Conservation (phyloP, 2,888 invertebrate species). For the Rotaria magnacalcarata region DNA sequence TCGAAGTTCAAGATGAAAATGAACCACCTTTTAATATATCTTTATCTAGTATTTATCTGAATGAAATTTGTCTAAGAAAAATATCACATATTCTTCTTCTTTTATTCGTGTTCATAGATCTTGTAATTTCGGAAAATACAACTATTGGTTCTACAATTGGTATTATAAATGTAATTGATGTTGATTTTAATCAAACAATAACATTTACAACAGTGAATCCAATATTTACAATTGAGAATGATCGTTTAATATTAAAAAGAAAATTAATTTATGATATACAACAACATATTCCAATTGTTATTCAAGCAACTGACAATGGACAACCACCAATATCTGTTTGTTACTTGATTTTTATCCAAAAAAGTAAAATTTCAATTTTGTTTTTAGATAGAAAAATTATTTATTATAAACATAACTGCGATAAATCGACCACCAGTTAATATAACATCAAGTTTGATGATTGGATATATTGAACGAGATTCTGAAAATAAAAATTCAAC, state of each 20-base stretch:
- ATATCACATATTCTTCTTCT: too few species aligned
- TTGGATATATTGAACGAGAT: background rate
- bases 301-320: slow-evolving; percentile 14
- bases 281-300: background rate
- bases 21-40: slow-evolving; percentile 4
- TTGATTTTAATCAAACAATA: slow-evolving; percentile 18
- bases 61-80: too few species aligned
- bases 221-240: background rate
- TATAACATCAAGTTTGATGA: background rate
- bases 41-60: background rate
- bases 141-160: background rate
- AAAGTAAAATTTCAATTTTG: background rate
- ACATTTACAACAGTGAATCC: background rate
- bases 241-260: background rate
- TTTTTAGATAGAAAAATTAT: slow-evolving; percentile 1
- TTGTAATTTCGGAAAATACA: background rate
- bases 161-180: background rate
- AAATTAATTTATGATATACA: background rate
- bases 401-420: background rate
- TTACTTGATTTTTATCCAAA: background rate
- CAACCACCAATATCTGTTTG: background rate
- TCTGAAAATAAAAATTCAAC: background rate
- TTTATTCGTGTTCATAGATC: too few species aligned
- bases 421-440: background rate
- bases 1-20: background rate